Conservation (phyloP, 2,888 invertebrate species). For the Schrankia costaestrigalis region DNA sequence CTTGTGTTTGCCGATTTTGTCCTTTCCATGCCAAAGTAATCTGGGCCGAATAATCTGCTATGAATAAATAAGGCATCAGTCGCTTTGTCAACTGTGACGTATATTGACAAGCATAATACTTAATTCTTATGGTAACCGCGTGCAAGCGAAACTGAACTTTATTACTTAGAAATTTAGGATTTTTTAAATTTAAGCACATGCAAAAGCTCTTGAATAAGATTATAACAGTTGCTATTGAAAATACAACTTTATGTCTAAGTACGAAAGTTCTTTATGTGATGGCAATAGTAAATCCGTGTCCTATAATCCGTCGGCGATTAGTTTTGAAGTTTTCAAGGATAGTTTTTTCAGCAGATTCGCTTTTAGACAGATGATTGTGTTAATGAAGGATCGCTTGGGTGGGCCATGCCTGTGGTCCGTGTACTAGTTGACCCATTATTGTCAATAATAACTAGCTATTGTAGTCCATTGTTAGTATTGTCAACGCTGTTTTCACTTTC, state of each 20-base stretch:
- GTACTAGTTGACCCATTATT: conserved; percentile 49
- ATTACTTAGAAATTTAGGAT: conserved; percentile 1
- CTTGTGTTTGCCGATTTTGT: conserved; percentile 57
- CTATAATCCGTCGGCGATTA: conserved; percentile 74
- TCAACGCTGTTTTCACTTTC: conserved; percentile 74
- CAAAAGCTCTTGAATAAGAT: conserved; percentile 8
- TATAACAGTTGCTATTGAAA: not conserved
- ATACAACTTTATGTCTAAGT: conserved; percentile 3
- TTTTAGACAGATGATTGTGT: conserved; percentile 72
- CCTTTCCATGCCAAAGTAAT: conserved; percentile 63
- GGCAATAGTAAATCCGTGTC: conserved; percentile 26
- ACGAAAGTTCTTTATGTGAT: not conserved
- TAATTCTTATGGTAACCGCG: conserved; percentile 10
- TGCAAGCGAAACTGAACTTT: conserved; percentile 15
- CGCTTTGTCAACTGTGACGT: conserved; percentile 69
- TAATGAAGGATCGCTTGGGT: conserved; percentile 67
- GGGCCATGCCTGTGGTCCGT: conserved; percentile 51
- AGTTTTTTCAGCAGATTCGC: conserved; percentile 65
- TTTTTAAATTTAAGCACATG: conserved; percentile 3
- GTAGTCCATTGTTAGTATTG: conserved; percentile 62
- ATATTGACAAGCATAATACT: conserved; percentile 67
- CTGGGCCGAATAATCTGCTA: conserved; percentile 65
- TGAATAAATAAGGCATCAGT: conserved; percentile 70
- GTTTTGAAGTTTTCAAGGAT: conserved; percentile 67
- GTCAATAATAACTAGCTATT: conserved; percentile 51